phyloP scores from a whole-genome alignment of 2,113 vertebrate species.

The rat (Rattus norvegicus) region GRCr8 NC_086039.1:132523001-132523500 shows the following conservation, averaged over 20 bases:
- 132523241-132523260: neutral
- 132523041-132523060: neutral
- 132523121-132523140: neutral
- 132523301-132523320: neutral
- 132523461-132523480: too few species aligned
- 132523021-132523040: neutral
- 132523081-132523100: neutral
- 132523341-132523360: neutral
- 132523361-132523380: too few species aligned
- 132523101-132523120: neutral
- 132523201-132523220: neutral
- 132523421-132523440: too few species aligned
- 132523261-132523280: constrained; percentile 17
- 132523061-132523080: neutral
- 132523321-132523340: too few species aligned
- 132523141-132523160: constrained; percentile 43
- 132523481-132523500: too few species aligned
- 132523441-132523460: too few species aligned
- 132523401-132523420: too few species aligned
- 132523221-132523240: constrained; percentile 42
- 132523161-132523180: constrained; percentile 39
- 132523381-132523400: too few species aligned
- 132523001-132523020: neutral
- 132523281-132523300: constrained; percentile 1
- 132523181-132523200: neutral